Base-by-base conservation (phyloP, 2,888 invertebrate species). In the Andrena dorsata region DNA sequence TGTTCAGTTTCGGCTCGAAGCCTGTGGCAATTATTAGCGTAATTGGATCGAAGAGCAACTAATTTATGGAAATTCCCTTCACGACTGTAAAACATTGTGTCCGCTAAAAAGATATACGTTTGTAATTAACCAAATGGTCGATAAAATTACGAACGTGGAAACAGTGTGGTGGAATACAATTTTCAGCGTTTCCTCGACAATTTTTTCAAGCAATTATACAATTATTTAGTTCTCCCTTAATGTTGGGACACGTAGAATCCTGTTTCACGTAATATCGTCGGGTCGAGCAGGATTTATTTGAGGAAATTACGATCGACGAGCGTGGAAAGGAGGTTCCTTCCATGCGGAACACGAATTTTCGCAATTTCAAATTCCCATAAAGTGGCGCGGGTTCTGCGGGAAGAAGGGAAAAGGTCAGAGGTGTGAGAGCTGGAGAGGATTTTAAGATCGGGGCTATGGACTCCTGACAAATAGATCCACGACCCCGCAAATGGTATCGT, bases 391-490 rank as follows among this genome's bases (percentile, higher is more conserved):
- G 64, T 60, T 53, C 32, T 23, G 8, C 69, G 10, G 10, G 49
- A 41, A 26, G n/a, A 30, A 28, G 32, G 13, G 10, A 26, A 56
- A 49, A 69, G 56, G 63, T 69, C 79, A 28, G 68, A 35, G 66
- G 53, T 23, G 32, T 32, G 58, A 60, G 2, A 64, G 16, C 13
- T 10, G 10, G 56, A 32, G 66, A 53, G 53, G 61, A 74, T 66
- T 78, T 74, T 71, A 35, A 47, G 56, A 64, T 64, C 32, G 10
- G 26, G 26, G 56, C 23, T 75, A 79, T 30, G 32, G 68, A 53
- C 63, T 65, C 32, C 20, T 28, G 64, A 75, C 75, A 75, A 75
- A 75, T 75, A 65, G 47, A 80, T 74, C 74, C 26, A 49, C 30
- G 71, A 56, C 35, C 51, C 49, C 16, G 30, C 26, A 64, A 70